Conservation (phyloP, 2,797 vertebrate genomes). For the Scarus forsteni region DNA sequence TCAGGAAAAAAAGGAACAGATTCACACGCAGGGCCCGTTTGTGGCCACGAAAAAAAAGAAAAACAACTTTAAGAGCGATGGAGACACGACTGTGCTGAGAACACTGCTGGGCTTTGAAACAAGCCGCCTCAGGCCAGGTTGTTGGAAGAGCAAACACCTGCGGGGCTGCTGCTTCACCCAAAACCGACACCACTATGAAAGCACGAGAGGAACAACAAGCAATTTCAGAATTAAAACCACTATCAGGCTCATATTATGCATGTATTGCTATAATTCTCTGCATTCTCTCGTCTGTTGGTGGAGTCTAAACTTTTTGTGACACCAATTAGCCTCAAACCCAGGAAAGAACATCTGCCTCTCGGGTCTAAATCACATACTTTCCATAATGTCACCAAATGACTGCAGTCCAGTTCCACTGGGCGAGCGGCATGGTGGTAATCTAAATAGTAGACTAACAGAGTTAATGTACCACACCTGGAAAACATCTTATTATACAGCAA, state of each 20-base stretch:
- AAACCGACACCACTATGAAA: not conserved
- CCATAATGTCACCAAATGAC: slow-evolving; percentile 9
- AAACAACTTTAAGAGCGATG: slow-evolving; percentile 15
- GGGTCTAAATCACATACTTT: slow-evolving; percentile 12
- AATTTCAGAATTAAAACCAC: not conserved
- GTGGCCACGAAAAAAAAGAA: not conserved
- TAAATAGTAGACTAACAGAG: slow-evolving; percentile 6
- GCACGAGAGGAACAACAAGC: not conserved
- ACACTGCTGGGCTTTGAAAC: slow-evolving; percentile 12
- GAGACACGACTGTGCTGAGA: not conserved
- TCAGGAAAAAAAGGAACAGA: slow-evolving; percentile 22
- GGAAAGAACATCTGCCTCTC: slow-evolving; percentile 13
- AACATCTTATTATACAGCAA: slow-evolving; percentile 30
- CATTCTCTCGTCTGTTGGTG: not conserved
- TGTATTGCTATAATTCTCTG: not conserved
- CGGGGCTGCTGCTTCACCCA: not conserved
- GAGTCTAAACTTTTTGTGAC: slow-evolving; percentile 6
- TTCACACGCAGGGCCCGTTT: slow-evolving; percentile 18
- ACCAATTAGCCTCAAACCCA: not conserved
- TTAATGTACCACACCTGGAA: slow-evolving; percentile 53
- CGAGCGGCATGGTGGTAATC: slow-evolving; percentile 10
- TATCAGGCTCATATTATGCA: not conserved
- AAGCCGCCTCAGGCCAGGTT: not conserved
- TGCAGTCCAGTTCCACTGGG: slow-evolving; percentile 17
- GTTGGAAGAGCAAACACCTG: not conserved